These are phyloP conservation scores for Brachystomella parvula DNA, from an alignment of 1,140 invertebrate genomes.

Conservation along the genomic window DNA sequence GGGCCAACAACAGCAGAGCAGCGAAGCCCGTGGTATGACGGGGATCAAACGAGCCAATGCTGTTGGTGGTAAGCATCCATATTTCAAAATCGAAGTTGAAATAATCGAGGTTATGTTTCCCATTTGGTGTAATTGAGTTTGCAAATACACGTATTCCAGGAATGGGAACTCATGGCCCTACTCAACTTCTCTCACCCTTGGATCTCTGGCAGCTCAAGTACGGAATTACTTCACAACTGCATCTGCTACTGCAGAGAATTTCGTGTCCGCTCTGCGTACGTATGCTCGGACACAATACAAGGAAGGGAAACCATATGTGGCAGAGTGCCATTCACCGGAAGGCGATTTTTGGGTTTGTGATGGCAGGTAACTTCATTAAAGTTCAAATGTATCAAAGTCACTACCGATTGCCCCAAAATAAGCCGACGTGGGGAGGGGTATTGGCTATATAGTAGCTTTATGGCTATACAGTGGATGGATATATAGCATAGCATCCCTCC, in stretches of 20 bases:
- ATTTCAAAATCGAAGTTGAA: constrained; percentile 11
- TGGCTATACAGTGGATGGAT: too few species aligned
- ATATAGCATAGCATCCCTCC: too few species aligned
- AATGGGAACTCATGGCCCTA: constrained; percentile 38
- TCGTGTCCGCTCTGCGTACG: constrained; percentile 22
- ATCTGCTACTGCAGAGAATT: constrained; percentile 15
- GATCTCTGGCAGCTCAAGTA: constrained; percentile 24
- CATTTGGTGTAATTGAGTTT: neutral
- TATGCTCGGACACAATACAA: constrained; percentile 34
- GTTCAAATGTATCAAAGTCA: too few species aligned
- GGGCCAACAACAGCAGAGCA: constrained; percentile 32
- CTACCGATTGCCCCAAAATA: too few species aligned
- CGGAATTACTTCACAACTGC: constrained; percentile 15
- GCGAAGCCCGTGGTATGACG: constrained; percentile 30
- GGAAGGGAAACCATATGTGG: constrained; percentile 33
- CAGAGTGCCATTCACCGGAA: constrained; percentile 34
- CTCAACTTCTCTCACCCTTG: constrained; percentile 27
- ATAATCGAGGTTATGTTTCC: neutral
- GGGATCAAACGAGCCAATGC: constrained; percentile 25
- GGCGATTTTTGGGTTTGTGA: constrained; percentile 32
- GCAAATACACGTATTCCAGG: constrained; percentile 12
- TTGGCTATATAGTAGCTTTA: too few species aligned
- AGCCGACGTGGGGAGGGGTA: too few species aligned
- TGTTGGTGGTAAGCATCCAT: constrained; percentile 32
- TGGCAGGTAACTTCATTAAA: too few species aligned